Conservation (phyloP, 1,140 invertebrate species). For the Myzus persicae region DNA sequence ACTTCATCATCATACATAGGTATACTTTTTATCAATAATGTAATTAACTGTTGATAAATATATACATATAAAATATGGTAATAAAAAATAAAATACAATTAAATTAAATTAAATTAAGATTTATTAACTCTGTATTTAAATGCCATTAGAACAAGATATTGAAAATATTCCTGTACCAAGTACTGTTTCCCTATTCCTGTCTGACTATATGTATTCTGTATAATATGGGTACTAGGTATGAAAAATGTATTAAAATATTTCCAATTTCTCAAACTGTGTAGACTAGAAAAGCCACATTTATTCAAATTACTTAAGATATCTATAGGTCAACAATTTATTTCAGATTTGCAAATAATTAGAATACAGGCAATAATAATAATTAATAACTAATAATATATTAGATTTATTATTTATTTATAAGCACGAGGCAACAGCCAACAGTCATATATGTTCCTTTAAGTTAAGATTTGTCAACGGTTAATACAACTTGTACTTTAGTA, state of each 20-base stretch:
- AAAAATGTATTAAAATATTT: neutral
- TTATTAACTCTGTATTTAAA: neutral
- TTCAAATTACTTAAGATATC: neutral
- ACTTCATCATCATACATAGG: neutral
- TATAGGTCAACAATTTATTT: neutral
- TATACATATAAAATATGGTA: too few species aligned
- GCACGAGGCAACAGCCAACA: neutral
- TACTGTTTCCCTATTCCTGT: neutral
- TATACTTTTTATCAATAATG: too few species aligned
- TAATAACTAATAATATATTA: neutral
- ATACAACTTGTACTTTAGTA: neutral
- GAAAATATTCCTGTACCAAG: neutral
- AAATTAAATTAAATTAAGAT: neutral
- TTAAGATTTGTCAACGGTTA: neutral
- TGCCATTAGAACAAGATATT: neutral
- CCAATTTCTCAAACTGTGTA: neutral
- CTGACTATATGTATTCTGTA: neutral
- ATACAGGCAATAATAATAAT: neutral
- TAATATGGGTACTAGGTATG: neutral
- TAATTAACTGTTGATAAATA: too few species aligned
- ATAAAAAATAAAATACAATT: neutral
- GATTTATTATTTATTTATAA: neutral
- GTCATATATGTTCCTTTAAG: too few species aligned
- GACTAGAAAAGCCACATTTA: too few species aligned
- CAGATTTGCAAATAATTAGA: neutral